Evolutionary conservation across 2,797 vertebrate genomes (phyloP).

Genomic region (Anabacerthia variegaticeps): DNA sequence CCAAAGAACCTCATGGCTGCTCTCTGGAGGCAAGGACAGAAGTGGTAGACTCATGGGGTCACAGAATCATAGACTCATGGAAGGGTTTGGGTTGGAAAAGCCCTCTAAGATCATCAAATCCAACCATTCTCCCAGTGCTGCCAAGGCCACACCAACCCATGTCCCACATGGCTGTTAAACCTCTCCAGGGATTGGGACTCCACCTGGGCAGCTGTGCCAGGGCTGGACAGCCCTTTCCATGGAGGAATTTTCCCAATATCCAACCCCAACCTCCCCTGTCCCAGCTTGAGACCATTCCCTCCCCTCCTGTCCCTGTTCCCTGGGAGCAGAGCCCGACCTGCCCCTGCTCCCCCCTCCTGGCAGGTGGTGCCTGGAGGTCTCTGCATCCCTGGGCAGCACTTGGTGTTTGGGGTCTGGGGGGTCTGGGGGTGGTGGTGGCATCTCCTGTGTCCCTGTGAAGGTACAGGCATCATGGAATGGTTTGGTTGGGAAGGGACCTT

Average conservation of each 20-base stretch:
- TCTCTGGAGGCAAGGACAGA: neutral
- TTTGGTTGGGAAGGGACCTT: neutral
- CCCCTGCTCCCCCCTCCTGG: neutral
- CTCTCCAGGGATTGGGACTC: neutral
- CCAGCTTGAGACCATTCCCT: neutral
- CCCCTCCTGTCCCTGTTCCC: neutral
- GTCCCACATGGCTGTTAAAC: neutral
- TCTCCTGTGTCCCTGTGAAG: neutral
- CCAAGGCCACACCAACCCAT: neutral
- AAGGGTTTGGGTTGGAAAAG: neutral
- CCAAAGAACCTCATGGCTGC: neutral
- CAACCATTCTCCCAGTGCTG: neutral
- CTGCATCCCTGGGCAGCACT: too few relatives aligned
- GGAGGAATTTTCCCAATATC: neutral
- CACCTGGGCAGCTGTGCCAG: neutral
- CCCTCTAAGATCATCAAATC: neutral
- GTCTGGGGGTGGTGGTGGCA: neutral
- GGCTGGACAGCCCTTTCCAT: neutral
- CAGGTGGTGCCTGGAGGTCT: neutral
- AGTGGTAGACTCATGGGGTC: neutral
- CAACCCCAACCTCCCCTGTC: neutral
- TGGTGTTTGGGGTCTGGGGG: neutral
- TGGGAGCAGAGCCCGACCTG: neutral
- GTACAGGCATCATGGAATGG: neutral
- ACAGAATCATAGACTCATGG: neutral